phyloP scores from a whole-genome alignment of 2,797 vertebrate species.

The Dallia pectoralis region DNA sequence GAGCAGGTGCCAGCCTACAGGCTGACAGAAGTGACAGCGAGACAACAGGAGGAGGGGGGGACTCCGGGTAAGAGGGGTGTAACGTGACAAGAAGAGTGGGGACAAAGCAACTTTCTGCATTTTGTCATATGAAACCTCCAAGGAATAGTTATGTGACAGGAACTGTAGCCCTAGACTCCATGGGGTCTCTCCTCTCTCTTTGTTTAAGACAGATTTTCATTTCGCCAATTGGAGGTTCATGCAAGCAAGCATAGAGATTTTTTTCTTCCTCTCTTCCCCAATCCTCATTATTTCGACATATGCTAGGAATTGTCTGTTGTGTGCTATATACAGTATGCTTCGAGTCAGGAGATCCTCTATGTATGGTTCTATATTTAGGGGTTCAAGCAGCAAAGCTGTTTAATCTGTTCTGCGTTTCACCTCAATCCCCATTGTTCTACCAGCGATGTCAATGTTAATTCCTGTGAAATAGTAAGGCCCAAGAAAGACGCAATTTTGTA shows the following conservation, averaged over 20 bases:
- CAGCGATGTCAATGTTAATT: too few relatives aligned
- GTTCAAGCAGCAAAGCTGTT: too few relatives aligned
- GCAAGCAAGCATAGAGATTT: conserved; percentile 59
- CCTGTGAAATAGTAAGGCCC: too few relatives aligned
- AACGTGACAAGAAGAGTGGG: conserved; percentile 79
- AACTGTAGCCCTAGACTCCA: conserved; percentile 74
- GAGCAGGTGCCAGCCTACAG: conserved; percentile 84
- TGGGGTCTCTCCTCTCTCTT: conserved; percentile 67
- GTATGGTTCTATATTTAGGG: conserved; percentile 28
- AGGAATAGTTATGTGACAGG: conserved; percentile 79
- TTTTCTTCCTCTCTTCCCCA: conserved; percentile 37
- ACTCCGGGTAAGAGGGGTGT: conserved; percentile 74
- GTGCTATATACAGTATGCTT: not conserved
- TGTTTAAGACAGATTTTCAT: conserved; percentile 75
- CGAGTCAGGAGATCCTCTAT: conserved; percentile 20
- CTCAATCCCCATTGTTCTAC: too few relatives aligned
- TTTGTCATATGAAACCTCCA: conserved; percentile 84
- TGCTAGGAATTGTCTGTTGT: conserved; percentile 38
- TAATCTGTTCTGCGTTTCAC: too few relatives aligned
- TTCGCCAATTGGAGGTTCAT: conserved; percentile 72
- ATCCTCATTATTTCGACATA: conserved; percentile 68
- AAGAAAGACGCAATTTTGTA: too few relatives aligned
- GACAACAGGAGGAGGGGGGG: conserved; percentile 67
- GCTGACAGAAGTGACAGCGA: conserved; percentile 81
- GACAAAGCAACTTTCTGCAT: conserved; percentile 84